phyloP scores from a whole-genome alignment of 2,797 vertebrate species.

The Delichon dasypus region DNA sequence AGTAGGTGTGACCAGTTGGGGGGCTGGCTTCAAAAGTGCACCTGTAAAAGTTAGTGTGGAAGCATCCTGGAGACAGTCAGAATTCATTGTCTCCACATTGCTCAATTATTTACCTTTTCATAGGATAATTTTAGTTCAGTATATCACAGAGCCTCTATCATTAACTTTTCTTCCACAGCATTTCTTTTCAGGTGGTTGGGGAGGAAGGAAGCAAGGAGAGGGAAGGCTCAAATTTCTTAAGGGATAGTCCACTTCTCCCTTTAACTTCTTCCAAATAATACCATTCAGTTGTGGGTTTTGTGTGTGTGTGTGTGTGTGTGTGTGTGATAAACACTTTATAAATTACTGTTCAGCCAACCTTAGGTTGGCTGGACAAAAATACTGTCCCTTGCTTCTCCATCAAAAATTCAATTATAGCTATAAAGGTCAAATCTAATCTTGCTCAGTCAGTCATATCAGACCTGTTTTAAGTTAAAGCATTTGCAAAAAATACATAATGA shows the following conservation, averaged over 20 bases:
- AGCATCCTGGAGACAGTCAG: neutral
- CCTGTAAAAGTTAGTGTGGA: neutral
- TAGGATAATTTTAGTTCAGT: neutral
- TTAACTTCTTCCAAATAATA: neutral
- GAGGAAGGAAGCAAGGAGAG: neutral
- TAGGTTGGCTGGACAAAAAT: neutral
- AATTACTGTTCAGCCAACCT: neutral
- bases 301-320: neutral
- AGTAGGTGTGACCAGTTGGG: fast-evolving
- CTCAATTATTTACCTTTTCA: neutral
- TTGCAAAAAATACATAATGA: neutral
- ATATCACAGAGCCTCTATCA: neutral
- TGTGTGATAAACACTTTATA: neutral
- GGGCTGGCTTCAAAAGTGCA: neutral
- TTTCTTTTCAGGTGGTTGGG: neutral
- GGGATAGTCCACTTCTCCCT: neutral
- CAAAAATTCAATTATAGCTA: neutral
- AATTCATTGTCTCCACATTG: neutral
- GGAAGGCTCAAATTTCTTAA: neutral
- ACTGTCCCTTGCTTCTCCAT: neutral
- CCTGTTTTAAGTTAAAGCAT: neutral
- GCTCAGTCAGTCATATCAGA: neutral
- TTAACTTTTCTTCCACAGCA: neutral
- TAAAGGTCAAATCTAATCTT: neutral
- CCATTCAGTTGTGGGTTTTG: neutral